Base-by-base conservation (phyloP, 2,113 vertebrate species). In the Thryonomys swinderianus region DNA sequence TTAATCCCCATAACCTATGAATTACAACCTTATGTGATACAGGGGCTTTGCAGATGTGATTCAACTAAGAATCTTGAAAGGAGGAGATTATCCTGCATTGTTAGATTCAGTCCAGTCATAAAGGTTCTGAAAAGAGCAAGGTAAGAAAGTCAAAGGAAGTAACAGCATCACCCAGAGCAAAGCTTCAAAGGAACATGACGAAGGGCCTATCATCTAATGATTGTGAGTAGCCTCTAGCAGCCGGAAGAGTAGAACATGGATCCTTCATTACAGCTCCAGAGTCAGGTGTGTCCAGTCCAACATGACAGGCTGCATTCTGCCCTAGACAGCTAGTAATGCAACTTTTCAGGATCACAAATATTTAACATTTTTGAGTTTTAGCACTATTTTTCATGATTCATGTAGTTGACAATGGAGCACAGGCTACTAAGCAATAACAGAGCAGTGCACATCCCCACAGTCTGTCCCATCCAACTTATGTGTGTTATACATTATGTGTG, bases 1-100 rank as follows among this genome's bases (percentile, higher is more conserved):
- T 42, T 88, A 87, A 51, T 85, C 61, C n/a, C 23, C 42, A 30
- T 42, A 93, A 55, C 11, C 16, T 91, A 21, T 48, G 67, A 90
- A 53, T 42, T 91, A 4, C 48, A 48, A 17, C 25, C 21, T 92
- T 92, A 34, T 14, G 7, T 30, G 16, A 42, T 74, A 27, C 79
- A 86, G 59, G 30, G 12, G 89, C 16, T 92, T 92, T 82, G 2
- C 3, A 88, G 34, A 48, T 6, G 13, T 40, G 20, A 74, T 42
- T 74, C 40, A 48, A 64, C 62, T 79, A 93, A 83, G 5, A 27
- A 67, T 66, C 23, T 80, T 84, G 21, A 90, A 51, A n/a, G 17
- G 59, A 40, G 17, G 17, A 48, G 16, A 74, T 87, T 67, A 48
- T 67, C 18, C 16, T 95, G 66, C 37, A 76, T 69, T 64, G 80